phyloP scores from a whole-genome alignment of 2,888 invertebrate species.

The Drosophila suboccidentalis region DNA sequence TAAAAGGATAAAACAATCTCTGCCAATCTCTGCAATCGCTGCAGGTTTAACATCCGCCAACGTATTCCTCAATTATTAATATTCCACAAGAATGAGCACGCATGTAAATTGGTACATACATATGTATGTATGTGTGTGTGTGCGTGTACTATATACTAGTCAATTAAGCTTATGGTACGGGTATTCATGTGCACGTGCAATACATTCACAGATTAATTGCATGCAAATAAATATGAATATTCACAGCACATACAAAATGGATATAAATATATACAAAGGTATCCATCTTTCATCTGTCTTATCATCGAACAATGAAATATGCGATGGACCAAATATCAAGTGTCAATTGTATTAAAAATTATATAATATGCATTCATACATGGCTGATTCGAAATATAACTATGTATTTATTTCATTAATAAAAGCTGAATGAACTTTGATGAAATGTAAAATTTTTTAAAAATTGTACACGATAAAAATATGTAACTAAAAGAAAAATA shows the following conservation, averaged over 20 bases:
- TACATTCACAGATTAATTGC: slow-evolving; percentile 16
- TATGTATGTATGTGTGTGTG: background rate
- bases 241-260: slow-evolving; percentile 2
- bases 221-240: slow-evolving; percentile 29
- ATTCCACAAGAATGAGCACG: slow-evolving; percentile 31
- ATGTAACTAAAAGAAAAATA: too few species aligned
- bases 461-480: too few species aligned
- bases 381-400: background rate
- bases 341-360: background rate
- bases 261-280: background rate
- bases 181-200: slow-evolving; percentile 14
- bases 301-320: background rate
- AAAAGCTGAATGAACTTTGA: background rate
- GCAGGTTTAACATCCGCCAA: slow-evolving; percentile 27
- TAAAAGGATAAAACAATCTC: slow-evolving; percentile 29
- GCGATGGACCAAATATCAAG: background rate
- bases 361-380: background rate
- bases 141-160: slow-evolving; percentile 14
- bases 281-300: slow-evolving; percentile 8
- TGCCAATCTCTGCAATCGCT: slow-evolving; percentile 16
- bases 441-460: background rate
- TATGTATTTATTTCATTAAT: background rate
- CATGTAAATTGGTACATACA: slow-evolving; percentile 2
- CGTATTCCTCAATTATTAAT: slow-evolving; percentile 42
- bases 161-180: slow-evolving; percentile 23